Conservation (phyloP, 30 jellyfish, hydroid and myxozoan genomes). For the Aurelia sp. region DNA sequence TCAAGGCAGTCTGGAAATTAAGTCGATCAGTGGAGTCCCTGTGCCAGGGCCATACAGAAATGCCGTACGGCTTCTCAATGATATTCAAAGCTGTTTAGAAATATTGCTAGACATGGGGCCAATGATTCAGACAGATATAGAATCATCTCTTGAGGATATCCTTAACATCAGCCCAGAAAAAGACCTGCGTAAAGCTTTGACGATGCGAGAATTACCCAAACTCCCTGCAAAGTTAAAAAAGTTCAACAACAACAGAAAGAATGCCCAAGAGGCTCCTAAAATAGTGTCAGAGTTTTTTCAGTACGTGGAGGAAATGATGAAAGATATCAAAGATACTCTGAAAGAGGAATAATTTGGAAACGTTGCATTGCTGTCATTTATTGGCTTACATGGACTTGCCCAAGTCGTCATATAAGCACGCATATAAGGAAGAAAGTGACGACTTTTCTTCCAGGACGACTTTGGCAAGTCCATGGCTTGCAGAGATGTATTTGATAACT, state of each 20-base stretch:
- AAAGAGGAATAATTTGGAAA: constrained; percentile 12
- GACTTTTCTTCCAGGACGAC: too few relatives aligned
- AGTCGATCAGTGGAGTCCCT: constrained; percentile 27
- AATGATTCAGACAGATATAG: constrained; percentile 18
- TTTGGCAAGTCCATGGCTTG: too few relatives aligned
- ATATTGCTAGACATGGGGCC: constrained; percentile 39
- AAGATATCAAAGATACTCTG: constrained; percentile 27
- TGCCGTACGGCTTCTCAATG: constrained; percentile 30
- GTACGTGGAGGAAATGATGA: constrained; percentile 16
- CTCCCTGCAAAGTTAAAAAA: constrained; percentile 36
- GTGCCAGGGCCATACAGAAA: constrained; percentile 30
- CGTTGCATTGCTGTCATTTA: too few relatives aligned
- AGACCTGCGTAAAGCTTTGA: constrained; percentile 49
- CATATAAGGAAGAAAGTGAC: too few relatives aligned
- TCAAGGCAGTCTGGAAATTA: not conserved
- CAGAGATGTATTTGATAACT: too few relatives aligned
- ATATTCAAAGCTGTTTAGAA: constrained; percentile 5
- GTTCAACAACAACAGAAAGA: constrained; percentile 52
- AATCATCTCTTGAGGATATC: constrained; percentile 20
- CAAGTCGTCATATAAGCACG: too few relatives aligned
- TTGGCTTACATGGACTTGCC: too few relatives aligned
- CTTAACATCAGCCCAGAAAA: constrained; percentile 13
- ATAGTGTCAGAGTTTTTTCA: constrained; percentile 32
- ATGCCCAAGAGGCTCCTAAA: constrained; percentile 46
- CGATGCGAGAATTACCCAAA: constrained; percentile 21